Evolutionary conservation across 2,888 invertebrate species (phyloP).

Genomic region (Melanargia galathea): DNA sequence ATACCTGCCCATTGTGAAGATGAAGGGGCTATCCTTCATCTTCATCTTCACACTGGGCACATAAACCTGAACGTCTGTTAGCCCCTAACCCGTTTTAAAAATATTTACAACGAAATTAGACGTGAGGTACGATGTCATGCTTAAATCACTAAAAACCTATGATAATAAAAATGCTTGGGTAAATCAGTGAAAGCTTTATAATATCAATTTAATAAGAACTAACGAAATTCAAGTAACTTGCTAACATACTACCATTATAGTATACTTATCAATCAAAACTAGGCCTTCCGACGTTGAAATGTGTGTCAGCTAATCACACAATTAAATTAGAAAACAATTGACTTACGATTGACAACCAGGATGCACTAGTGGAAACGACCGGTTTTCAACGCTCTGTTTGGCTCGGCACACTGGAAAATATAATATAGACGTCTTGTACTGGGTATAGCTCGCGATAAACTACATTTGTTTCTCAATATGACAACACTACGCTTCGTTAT

Average conservation of each 20-base stretch:
- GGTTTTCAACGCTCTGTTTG: constrained; percentile 41
- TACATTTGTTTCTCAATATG: constrained; percentile 36
- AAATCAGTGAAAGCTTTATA: no score
- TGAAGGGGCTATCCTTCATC: no score
- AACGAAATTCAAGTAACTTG: background rate
- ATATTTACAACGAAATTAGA: no score
- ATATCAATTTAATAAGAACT: no score
- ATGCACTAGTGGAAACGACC: constrained; percentile 36
- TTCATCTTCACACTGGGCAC: no score
- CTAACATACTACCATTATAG: background rate
- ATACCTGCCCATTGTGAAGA: no score
- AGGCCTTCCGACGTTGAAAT: constrained; percentile 7
- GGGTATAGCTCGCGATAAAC: constrained; percentile 34
- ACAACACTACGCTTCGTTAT: constrained; percentile 31
- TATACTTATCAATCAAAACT: constrained; percentile 5
- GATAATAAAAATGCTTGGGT: no score
- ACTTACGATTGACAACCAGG: constrained; percentile 25
- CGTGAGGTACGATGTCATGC: no score
- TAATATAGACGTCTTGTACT: constrained; percentile 37
- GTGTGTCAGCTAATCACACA: constrained; percentile 5
- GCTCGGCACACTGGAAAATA: constrained; percentile 7
- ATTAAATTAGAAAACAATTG: constrained; percentile 13
- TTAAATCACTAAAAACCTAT: no score
- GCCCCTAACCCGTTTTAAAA: no score
- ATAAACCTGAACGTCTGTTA: no score